Percentiles rank a stretch among this genome's conserved stretches.
Conservation (phyloP, 2,113 vertebrate species). For the Etheostoma cragini region DNA sequence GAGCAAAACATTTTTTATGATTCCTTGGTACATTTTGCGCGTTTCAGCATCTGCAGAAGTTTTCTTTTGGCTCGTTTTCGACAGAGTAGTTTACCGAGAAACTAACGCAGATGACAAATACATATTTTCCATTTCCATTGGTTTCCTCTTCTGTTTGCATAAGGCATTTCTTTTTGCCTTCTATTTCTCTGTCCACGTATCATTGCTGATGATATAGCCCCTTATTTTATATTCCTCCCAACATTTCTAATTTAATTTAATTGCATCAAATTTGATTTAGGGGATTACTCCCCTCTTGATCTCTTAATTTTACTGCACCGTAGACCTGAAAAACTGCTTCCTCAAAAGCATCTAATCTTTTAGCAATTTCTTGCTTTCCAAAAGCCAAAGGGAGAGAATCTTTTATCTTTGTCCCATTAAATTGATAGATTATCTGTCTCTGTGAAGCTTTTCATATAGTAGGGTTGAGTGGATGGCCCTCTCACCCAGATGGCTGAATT, state of each 20-base stretch:
- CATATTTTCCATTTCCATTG: background rate
- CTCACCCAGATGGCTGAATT: slow-evolving; percentile 10
- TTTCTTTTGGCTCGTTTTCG: background rate
- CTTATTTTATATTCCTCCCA: slow-evolving; percentile 30
- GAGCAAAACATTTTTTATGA: background rate
- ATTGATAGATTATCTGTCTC: slow-evolving; percentile 18
- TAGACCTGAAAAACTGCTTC: slow-evolving; percentile 62
- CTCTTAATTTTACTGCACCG: slow-evolving; percentile 48
- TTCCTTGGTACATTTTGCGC: background rate
- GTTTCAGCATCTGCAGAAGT: background rate
- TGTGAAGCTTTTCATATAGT: slow-evolving; percentile 16
- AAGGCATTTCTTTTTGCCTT: slow-evolving; percentile 10
- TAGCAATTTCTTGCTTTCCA: slow-evolving; percentile 53
- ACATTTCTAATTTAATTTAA: slow-evolving; percentile 47
- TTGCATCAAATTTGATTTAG: slow-evolving; percentile 57
- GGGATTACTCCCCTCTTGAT: slow-evolving; percentile 41
- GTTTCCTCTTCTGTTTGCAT: background rate
- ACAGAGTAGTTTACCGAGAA: background rate
- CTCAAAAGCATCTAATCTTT: slow-evolving; percentile 49
- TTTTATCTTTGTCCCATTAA: slow-evolving; percentile 48
- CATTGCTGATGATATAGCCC: slow-evolving; percentile 16
- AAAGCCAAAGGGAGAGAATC: slow-evolving; percentile 18
- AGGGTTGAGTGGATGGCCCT: background rate
- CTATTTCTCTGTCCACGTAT: background rate
- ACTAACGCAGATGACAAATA: background rate